phyloP scores from a whole-genome alignment of 2,888 invertebrate species.

The Himalopsyche kuldschensis region DNA sequence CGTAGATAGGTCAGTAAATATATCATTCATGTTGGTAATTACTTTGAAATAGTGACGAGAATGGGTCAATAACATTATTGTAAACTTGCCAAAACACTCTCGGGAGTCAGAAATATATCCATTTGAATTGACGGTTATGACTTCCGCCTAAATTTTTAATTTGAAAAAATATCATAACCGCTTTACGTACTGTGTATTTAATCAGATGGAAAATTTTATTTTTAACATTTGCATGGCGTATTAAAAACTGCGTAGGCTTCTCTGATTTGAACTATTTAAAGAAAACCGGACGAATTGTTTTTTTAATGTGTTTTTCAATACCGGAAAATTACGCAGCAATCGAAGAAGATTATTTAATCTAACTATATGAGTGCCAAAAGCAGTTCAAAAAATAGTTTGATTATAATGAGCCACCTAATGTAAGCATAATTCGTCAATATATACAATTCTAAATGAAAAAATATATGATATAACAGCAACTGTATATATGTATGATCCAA shows the following conservation, averaged over 20 bases:
- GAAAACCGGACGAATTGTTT: not conserved
- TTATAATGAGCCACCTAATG: too few relatives aligned
- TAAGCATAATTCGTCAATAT: too few relatives aligned
- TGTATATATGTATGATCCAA: too few relatives aligned
- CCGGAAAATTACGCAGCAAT: not conserved
- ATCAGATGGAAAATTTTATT: not conserved
- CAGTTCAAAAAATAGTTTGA: not conserved
- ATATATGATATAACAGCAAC: too few relatives aligned
- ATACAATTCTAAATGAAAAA: too few relatives aligned
- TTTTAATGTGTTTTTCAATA: not conserved
- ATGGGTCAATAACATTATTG: not conserved
- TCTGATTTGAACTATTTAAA: not conserved
- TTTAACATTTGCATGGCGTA: not conserved
- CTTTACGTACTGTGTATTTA: not conserved
- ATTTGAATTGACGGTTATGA: not conserved
- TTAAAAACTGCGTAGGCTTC: not conserved
- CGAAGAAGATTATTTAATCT: not conserved
- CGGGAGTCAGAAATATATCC: not conserved
- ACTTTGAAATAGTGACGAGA: too few relatives aligned
- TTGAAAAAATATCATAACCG: not conserved
- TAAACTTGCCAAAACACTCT: not conserved
- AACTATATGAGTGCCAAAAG: not conserved
- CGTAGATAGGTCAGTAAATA: too few relatives aligned
- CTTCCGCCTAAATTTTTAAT: not conserved
- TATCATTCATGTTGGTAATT: too few relatives aligned